Conservation (phyloP, 1,140 invertebrate species). For the Planococcus citri region DNA sequence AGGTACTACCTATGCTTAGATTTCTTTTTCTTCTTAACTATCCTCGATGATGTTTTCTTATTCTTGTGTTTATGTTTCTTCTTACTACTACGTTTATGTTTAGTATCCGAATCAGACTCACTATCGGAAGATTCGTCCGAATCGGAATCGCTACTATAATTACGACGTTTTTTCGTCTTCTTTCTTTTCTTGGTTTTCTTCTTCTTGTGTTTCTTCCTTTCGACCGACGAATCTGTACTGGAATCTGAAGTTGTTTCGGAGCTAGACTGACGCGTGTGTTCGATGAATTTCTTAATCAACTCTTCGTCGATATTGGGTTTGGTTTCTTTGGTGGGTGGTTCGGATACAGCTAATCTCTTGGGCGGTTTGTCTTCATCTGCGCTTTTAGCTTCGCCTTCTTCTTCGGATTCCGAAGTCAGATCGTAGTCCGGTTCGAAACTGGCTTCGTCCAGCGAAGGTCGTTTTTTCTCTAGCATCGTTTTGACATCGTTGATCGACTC, state of each 20-base stretch:
- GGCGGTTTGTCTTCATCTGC: neutral
- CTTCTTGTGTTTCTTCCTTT: constrained; percentile 23
- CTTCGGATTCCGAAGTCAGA: constrained; percentile 24
- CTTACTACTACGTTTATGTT: constrained; percentile 27
- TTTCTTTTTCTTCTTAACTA: constrained; percentile 30
- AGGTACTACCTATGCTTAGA: constrained; percentile 24
- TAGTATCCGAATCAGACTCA: constrained; percentile 25
- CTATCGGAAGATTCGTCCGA: constrained; percentile 21
- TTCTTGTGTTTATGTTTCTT: constrained; percentile 28
- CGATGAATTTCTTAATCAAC: constrained; percentile 26
- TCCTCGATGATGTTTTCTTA: too few relatives aligned
- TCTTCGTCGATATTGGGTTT: constrained; percentile 27
- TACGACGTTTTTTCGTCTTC: constrained; percentile 22
- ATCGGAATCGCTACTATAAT: constrained; percentile 16
- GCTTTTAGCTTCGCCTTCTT: neutral
- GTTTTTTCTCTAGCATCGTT: constrained; percentile 26
- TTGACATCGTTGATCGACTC: constrained; percentile 27
- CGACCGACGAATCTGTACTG: constrained; percentile 22
- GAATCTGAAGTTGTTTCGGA: constrained; percentile 27
- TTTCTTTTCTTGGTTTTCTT: constrained; percentile 25
- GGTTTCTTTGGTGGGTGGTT: constrained; percentile 26
- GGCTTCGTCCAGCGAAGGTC: constrained; percentile 25
- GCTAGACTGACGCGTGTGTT: constrained; percentile 25
- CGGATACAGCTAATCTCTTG: neutral
- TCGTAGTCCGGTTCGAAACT: constrained; percentile 28